phyloP scores from a whole-genome alignment of 2,888 invertebrate species.

The Ennomos fuscantarius region DNA sequence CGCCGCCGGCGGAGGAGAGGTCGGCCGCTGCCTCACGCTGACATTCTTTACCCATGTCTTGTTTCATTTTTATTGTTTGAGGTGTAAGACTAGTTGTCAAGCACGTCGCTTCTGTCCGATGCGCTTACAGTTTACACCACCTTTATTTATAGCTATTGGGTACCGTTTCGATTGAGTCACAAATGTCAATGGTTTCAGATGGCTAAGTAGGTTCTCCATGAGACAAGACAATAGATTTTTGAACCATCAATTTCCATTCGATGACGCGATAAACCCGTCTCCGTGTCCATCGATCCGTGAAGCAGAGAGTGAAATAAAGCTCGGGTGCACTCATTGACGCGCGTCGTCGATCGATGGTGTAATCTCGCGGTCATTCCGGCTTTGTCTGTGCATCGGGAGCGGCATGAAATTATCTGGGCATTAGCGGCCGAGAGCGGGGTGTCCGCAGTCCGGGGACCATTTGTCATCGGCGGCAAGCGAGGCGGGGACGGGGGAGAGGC shows the following conservation, averaged over 20 bases:
- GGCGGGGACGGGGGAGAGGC: conserved; percentile 52
- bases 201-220: conserved; percentile 10
- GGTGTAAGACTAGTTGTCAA: conserved; percentile 52
- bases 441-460: conserved; percentile 72
- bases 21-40: conserved; percentile 68
- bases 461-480: conserved; percentile 77
- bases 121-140: conserved; percentile 38
- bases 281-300: conserved; percentile 67
- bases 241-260: conserved; percentile 62
- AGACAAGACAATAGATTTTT: conserved; percentile 28
- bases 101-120: conserved; percentile 46
- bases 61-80: conserved; percentile 61
- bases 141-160: conserved; percentile 33
- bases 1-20: conserved; percentile 58
- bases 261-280: conserved; percentile 69
- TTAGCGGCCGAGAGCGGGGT: conserved; percentile 72
- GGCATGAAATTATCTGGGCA: conserved; percentile 82
- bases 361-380: conserved; percentile 75
- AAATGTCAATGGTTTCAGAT: conserved; percentile 22
- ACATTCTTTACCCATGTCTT: conserved; percentile 75
- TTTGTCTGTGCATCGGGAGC: conserved; percentile 73
- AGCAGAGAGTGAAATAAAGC: conserved; percentile 71
- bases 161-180: conserved; percentile 35
- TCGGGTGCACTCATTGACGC: conserved; percentile 72
- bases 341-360: conserved; percentile 74